Conservation (phyloP, 2,888 invertebrate genomes). For the Diarsia mendica region DNA sequence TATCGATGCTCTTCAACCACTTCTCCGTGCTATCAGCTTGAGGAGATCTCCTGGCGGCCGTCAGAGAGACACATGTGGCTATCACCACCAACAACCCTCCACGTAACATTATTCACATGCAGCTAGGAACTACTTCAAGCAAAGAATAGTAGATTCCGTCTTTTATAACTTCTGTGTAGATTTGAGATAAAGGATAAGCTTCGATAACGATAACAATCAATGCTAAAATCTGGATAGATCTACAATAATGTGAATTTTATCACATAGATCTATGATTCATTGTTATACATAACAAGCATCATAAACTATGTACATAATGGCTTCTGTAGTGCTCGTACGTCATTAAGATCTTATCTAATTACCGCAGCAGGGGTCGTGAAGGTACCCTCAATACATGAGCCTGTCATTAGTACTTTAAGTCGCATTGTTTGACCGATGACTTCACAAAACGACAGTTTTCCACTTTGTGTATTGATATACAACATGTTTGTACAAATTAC, state of each 20-base stretch:
- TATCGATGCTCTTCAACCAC: conserved; percentile 63
- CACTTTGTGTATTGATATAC: too few relatives aligned
- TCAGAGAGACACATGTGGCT: conserved; percentile 60
- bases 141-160: conserved; percentile 1
- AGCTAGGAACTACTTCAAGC: conserved; percentile 7
- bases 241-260: conserved; percentile 25
- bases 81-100: conserved; percentile 55
- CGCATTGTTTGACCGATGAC: not conserved
- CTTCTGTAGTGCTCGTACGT: not conserved
- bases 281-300: not conserved
- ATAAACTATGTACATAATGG: conserved; percentile 1
- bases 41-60: conserved; percentile 69
- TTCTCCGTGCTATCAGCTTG: conserved; percentile 73
- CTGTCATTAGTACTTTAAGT: not conserved
- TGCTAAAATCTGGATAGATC: conserved; percentile 32
- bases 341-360: conserved; percentile 37
- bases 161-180: conserved; percentile 68
- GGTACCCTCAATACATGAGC: not conserved
- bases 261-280: conserved; percentile 4
- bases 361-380: not conserved
- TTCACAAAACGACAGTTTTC: not conserved
- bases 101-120: conserved; percentile 58
- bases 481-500: not conserved
- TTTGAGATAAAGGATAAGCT: conserved; percentile 47
- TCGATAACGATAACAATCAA: conserved; percentile 43